A percentile compares a stretch with the other conserved stretches of the same genome.
Evolutionary conservation across 2,888 invertebrate species (phyloP).

Genomic region (Oligia strigilis): DNA sequence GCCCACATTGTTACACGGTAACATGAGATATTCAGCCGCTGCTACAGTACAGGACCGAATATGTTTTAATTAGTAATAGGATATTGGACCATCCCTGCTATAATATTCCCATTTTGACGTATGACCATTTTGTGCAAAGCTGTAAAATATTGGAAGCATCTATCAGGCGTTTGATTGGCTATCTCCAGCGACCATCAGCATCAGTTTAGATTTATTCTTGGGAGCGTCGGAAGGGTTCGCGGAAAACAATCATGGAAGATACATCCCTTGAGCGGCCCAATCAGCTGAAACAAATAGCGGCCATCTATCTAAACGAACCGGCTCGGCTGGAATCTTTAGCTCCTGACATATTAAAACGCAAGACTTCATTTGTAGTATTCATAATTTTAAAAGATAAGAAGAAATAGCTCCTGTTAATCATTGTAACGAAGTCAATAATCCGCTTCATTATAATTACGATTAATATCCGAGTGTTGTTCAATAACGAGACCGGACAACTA

Average conservation of each 20-base stretch:
- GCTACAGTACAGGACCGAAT: conserved; percentile 22
- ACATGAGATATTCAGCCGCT: conserved; percentile 69
- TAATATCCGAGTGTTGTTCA: conserved; percentile 67
- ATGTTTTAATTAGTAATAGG: conserved; percentile 51
- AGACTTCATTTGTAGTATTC: conserved; percentile 60
- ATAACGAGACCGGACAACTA: conserved; percentile 64
- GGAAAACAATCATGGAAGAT: conserved; percentile 87
- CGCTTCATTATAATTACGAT: conserved; percentile 75
- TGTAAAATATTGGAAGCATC: conserved; percentile 65
- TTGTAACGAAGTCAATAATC: conserved; percentile 57
- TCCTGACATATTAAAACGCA: conserved; percentile 61
- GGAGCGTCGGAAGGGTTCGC: conserved; percentile 80
- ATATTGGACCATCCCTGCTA: conserved; percentile 17
- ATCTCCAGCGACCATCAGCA: conserved; percentile 76
- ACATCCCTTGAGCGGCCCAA: conserved; percentile 85
- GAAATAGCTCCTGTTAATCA: conserved; percentile 45
- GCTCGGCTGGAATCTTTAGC: conserved; percentile 59
- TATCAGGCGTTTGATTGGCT: conserved; percentile 79
- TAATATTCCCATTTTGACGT: conserved; percentile 25
- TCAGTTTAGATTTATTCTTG: conserved; percentile 80
- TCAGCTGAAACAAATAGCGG: conserved; percentile 86
- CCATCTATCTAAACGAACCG: conserved; percentile 77
- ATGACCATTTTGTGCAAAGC: conserved; percentile 22
- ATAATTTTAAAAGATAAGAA: conserved; percentile 40
- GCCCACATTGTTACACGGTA: conserved; percentile 81